Evolutionary conservation across 2,888 invertebrate species (phyloP).

Genomic region (Caenorhabditis sp.): DNA sequence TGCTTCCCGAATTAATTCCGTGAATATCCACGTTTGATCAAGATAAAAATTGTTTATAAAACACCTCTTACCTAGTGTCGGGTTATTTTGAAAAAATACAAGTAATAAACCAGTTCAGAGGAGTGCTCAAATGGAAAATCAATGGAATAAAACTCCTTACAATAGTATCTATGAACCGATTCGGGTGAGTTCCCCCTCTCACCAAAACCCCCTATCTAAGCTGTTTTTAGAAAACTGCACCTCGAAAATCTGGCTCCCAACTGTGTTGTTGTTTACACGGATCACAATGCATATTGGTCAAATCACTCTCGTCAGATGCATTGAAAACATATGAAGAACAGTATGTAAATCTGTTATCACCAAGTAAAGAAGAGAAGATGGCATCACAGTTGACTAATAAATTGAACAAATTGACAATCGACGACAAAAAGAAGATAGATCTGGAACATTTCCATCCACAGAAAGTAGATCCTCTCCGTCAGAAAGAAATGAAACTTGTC

Average conservation of each 20-base stretch:
- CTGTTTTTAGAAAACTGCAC: slow-evolving; percentile 6
- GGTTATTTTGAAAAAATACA: too few species aligned
- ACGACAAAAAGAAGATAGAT: neutral
- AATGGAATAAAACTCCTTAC: slow-evolving; percentile 21
- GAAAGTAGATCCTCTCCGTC: too few species aligned
- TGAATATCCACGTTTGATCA: too few species aligned
- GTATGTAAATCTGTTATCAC: slow-evolving; percentile 27
- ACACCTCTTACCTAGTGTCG: too few species aligned
- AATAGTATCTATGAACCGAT: slow-evolving; percentile 30
- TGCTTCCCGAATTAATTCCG: too few species aligned
- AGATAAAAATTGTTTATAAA: too few species aligned
- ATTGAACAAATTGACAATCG: neutral
- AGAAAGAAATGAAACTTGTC: too few species aligned
- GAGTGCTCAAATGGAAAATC: neutral
- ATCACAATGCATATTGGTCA: neutral
- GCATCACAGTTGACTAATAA: slow-evolving; percentile 15
- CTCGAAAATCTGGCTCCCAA: neutral
- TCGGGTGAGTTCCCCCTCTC: slow-evolving; percentile 6
- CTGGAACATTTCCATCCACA: neutral
- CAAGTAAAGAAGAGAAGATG: slow-evolving; percentile 11
- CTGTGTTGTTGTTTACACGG: slow-evolving; percentile 29
- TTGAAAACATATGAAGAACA: slow-evolving; percentile 20
- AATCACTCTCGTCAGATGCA: neutral
- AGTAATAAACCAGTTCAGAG: too few species aligned
- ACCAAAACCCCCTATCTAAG: too few species aligned